Conservation (phyloP, 1,140 invertebrate genomes). For the Aphaenogaster floridana region DNA sequence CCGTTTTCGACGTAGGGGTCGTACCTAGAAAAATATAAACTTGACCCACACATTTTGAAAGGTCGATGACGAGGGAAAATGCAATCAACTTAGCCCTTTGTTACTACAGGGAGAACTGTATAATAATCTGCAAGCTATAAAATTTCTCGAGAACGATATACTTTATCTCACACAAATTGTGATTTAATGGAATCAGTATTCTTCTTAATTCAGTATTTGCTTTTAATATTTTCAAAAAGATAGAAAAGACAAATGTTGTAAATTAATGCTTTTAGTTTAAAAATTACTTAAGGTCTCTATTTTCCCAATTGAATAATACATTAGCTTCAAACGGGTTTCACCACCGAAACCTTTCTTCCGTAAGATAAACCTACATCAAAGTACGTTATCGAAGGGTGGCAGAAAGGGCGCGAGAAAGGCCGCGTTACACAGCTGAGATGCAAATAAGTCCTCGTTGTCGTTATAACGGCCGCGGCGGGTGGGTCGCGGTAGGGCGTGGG, state of each 20-base stretch:
- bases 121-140: not conserved
- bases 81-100: not conserved
- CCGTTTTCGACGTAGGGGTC: not conserved
- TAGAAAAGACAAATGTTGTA: not conserved
- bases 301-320: slow-evolving; percentile 17
- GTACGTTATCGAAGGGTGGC: slow-evolving; percentile 10
- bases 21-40: slow-evolving; percentile 44
- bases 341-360: not conserved
- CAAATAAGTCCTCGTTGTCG: slow-evolving; percentile 56
- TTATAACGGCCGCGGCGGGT: slow-evolving; percentile 43
- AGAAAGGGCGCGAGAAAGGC: not conserved
- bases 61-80: not conserved
- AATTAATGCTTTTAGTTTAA: not conserved
- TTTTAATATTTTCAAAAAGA: not conserved
- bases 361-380: slow-evolving; percentile 7
- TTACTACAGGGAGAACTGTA: not conserved
- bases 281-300: not conserved
- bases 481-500: slow-evolving; percentile 20
- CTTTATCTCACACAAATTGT: not conserved
- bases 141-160: not conserved
- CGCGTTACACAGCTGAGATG: slow-evolving; percentile 16
- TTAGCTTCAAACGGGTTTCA: not conserved
- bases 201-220: not conserved
- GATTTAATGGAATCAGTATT: not conserved
- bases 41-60: slow-evolving; percentile 34